Evolutionary conservation across 2,888 invertebrate species (phyloP).

Genomic region (Cephus sareptanus): DNA sequence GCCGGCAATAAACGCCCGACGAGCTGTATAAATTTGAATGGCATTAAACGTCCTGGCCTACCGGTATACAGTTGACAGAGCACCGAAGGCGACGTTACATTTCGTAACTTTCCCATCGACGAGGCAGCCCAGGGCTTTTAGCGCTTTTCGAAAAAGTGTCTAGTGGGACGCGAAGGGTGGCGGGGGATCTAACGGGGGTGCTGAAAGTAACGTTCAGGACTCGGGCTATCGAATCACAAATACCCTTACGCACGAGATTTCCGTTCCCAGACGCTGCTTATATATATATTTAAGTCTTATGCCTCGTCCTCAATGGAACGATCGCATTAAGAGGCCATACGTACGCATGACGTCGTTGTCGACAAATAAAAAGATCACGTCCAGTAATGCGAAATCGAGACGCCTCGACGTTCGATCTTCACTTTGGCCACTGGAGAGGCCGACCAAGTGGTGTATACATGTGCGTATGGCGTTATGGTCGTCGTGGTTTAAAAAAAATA

Average conservation of each 20-base stretch:
- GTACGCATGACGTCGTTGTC: not conserved
- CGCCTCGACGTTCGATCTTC: not conserved
- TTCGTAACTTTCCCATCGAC: constrained; percentile 32
- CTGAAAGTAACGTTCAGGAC: not conserved
- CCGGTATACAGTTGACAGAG: not conserved
- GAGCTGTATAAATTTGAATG: constrained; percentile 23
- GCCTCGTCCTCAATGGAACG: constrained; percentile 9
- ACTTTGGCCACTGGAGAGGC: not conserved
- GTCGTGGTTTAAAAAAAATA: not conserved
- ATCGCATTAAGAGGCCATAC: constrained; percentile 11
- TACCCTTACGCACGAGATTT: not conserved
- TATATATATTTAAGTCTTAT: not conserved
- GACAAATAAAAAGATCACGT: not conserved
- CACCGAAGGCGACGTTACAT: constrained; percentile 2
- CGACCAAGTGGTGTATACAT: not conserved
- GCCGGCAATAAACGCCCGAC: constrained; percentile 20
- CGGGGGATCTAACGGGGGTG: not conserved
- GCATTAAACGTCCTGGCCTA: constrained; percentile 12
- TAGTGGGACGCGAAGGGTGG: constrained; percentile 26
- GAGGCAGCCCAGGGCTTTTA: constrained; percentile 12
- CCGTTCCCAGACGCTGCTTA: not conserved
- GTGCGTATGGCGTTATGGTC: not conserved
- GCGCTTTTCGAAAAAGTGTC: constrained; percentile 14
- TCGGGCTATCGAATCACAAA: not conserved
- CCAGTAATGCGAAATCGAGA: not conserved